Percentiles rank a stretch among this genome's conserved stretches.
These are phyloP conservation scores for Deilephila porcellus DNA, from an alignment of 2,888 invertebrate genomes.

Conservation along the genomic window DNA sequence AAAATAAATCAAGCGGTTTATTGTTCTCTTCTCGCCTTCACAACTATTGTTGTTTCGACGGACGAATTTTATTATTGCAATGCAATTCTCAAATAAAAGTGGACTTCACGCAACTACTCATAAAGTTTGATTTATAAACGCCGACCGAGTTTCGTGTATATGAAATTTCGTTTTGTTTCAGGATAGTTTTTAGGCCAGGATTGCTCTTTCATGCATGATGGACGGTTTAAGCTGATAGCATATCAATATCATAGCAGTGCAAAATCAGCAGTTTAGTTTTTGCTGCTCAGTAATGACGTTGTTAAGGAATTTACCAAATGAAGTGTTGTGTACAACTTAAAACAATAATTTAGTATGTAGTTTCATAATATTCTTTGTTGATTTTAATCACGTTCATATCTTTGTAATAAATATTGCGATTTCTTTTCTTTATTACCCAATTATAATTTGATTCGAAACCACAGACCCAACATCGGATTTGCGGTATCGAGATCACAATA, in stretches of 20 bases:
- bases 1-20: constrained; percentile 81
- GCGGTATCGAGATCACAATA: background rate
- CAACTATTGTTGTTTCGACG: constrained; percentile 68
- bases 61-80: constrained; percentile 45
- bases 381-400: constrained; percentile 9
- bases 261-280: too few relatives aligned
- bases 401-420: constrained; percentile 2
- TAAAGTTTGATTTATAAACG: constrained; percentile 27
- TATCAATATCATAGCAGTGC: too few relatives aligned
- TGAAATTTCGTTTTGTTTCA: background rate
- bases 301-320: too few relatives aligned
- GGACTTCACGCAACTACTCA: constrained; percentile 31
- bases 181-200: background rate
- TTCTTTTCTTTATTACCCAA: background rate
- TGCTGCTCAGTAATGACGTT: too few relatives aligned
- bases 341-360: background rate
- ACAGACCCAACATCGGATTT: constrained; percentile 7
- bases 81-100: constrained; percentile 33
- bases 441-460: constrained; percentile 9
- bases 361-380: background rate
- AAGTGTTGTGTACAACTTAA: too few relatives aligned
- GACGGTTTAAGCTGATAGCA: too few relatives aligned
- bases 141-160: constrained; percentile 15
- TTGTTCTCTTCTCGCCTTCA: constrained; percentile 80
- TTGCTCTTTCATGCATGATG: too few relatives aligned